Conservation (phyloP, 2,888 invertebrate species). For the Melanostoma scalare region DNA sequence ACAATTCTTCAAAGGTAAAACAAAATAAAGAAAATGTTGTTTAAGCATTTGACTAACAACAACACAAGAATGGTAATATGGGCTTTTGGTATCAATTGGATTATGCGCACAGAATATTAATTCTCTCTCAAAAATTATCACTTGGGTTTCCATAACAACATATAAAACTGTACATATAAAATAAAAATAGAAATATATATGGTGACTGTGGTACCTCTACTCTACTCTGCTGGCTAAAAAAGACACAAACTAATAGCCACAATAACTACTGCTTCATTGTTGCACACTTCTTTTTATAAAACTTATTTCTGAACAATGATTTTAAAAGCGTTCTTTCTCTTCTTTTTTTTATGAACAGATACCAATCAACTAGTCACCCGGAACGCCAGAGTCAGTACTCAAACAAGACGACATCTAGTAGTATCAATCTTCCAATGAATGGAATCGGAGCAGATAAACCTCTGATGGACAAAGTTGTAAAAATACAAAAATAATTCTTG, state of each 20-base stretch:
- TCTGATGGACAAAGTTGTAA: constrained; percentile 73
- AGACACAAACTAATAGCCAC: constrained; percentile 47
- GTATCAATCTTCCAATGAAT: constrained; percentile 77
- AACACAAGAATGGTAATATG: constrained; percentile 18
- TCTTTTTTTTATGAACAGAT: constrained; percentile 74
- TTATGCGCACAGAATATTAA: constrained; percentile 1
- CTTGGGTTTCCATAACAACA: not conserved
- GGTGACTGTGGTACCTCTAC: constrained; percentile 34
- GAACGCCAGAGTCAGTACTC: constrained; percentile 81
- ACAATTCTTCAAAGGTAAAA: constrained; percentile 52
- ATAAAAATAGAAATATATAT: not conserved
- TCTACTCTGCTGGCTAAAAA: constrained; percentile 5
- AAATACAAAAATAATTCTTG: constrained; percentile 35
- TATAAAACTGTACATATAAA: too few species aligned
- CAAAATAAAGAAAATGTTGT: constrained; percentile 35
- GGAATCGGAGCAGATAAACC: constrained; percentile 77
- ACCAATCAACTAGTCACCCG: constrained; percentile 77
- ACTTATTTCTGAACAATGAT: not conserved
- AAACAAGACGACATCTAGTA: constrained; percentile 80
- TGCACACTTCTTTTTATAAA: not conserved
- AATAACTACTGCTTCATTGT: constrained; percentile 23
- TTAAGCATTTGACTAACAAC: constrained; percentile 31
- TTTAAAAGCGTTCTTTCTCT: constrained; percentile 14
- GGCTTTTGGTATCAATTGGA: constrained; percentile 12
- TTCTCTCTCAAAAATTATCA: not conserved